Percentiles rank a stretch among this genome's conserved stretches.
Evolutionary conservation across 2,113 vertebrate genomes (phyloP).

Genomic region (Lethenteron camtschaticum): DNA sequence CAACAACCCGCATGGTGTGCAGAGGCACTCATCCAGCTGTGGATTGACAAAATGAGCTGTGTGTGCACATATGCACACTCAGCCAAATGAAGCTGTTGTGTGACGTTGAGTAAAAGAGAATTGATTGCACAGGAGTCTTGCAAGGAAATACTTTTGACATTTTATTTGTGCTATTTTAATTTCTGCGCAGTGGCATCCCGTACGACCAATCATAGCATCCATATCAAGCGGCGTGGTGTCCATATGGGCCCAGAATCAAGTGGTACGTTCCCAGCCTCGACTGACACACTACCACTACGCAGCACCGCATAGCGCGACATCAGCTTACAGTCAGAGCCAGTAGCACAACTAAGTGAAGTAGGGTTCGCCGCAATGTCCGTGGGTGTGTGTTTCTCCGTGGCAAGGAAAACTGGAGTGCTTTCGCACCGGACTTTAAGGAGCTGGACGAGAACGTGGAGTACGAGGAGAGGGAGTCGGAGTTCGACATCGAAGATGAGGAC

Average conservation of each 20-base stretch:
- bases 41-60: too few species aligned
- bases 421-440: slow-evolving; percentile 94
- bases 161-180: slow-evolving; percentile 7
- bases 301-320: too few species aligned
- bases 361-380: background rate
- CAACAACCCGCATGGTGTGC: too few species aligned
- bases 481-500: slow-evolving; percentile 95
- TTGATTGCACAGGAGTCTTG: too few species aligned
- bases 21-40: too few species aligned
- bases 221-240: slow-evolving; percentile 94
- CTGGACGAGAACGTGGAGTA: slow-evolving; percentile 95
- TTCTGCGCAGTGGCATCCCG: slow-evolving; percentile 65
- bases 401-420: slow-evolving; percentile 98
- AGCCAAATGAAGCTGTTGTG: too few species aligned
- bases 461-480: slow-evolving; percentile 86
- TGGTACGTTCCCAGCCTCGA: slow-evolving; percentile 31
- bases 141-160: too few species aligned
- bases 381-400: slow-evolving; percentile 9
- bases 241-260: slow-evolving; percentile 98
- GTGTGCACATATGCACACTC: too few species aligned
- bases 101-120: too few species aligned
- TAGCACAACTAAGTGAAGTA: background rate
- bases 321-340: too few species aligned
- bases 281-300: too few species aligned
- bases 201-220: slow-evolving; percentile 83